phyloP scores from a whole-genome alignment of 23 tunicate species.

The Styela plicata region DNA sequence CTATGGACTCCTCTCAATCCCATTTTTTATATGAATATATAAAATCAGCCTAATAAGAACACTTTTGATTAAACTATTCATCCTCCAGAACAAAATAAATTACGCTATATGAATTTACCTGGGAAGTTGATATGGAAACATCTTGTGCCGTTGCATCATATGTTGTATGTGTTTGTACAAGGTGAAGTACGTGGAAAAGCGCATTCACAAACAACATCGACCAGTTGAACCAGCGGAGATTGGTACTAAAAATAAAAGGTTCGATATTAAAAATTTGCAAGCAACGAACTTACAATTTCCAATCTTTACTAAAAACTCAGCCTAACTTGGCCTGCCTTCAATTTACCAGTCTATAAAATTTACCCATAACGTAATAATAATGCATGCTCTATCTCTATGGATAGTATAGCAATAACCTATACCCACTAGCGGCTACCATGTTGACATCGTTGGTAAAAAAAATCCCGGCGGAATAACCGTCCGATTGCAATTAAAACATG shows the following conservation, averaged over 20 bases:
- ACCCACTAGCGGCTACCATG: too few species aligned
- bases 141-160: conserved; percentile 97
- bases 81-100: not conserved
- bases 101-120: conserved; percentile 28
- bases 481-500: too few species aligned
- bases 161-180: conserved; percentile 96
- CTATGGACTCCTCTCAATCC: not conserved
- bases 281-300: too few species aligned
- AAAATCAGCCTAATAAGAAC: too few species aligned
- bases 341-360: too few species aligned
- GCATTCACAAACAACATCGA: conserved; percentile 69
- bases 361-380: too few species aligned
- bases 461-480: too few species aligned
- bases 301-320: too few species aligned
- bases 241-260: conserved; percentile 31
- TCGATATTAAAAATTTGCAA: not conserved
- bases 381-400: too few species aligned
- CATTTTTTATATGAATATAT: not conserved
- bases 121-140: conserved; percentile 75
- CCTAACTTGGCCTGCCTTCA: too few species aligned
- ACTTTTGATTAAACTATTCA: not conserved
- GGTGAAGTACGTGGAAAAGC: conserved; percentile 78
- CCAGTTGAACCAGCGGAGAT: conserved; percentile 92
- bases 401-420: too few species aligned
- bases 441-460: too few species aligned